A percentile compares a stretch with the other conserved stretches of the same genome.
Conservation (phyloP, 2,113 vertebrate species). For the Pseudolaguvia tuberculata region DNA sequence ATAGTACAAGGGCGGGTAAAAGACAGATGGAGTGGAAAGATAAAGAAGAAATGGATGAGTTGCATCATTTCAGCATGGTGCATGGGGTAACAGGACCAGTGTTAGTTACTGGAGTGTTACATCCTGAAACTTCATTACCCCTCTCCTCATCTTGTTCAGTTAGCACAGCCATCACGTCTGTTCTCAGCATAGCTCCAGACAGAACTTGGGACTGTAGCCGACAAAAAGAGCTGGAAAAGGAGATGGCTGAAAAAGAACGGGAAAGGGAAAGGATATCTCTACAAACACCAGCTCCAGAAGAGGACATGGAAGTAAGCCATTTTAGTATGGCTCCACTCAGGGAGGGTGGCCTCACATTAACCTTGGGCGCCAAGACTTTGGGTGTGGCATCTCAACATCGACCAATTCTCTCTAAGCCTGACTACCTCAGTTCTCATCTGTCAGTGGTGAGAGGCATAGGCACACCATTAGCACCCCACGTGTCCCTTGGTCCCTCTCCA, state of each 20-base stretch:
- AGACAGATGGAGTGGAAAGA: constrained; percentile 63
- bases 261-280: constrained; percentile 51
- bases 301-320: constrained; percentile 73
- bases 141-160: constrained; percentile 62
- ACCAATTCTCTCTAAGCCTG: constrained; percentile 72
- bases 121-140: constrained; percentile 50
- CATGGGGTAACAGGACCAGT: constrained; percentile 56
- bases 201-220: constrained; percentile 52
- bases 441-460: constrained; percentile 67
- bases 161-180: constrained; percentile 52
- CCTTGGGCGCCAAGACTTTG: constrained; percentile 60
- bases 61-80: constrained; percentile 73
- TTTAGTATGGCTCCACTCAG: constrained; percentile 69
- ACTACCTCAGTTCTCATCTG: constrained; percentile 69
- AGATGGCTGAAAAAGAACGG: constrained; percentile 40
- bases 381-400: constrained; percentile 60
- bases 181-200: constrained; percentile 58
- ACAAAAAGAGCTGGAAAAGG: constrained; percentile 44
- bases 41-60: constrained; percentile 71
- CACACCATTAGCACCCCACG: constrained; percentile 59
- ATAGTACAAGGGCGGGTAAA: constrained; percentile 54
- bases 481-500: constrained; percentile 59
- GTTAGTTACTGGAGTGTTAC: constrained; percentile 55
- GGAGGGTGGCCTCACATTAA: constrained; percentile 46
- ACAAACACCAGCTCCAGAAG: constrained; percentile 68